Evolutionary conservation across 2,888 invertebrate genomes (phyloP).

Genomic region (Melinopterus prodromus): DNA sequence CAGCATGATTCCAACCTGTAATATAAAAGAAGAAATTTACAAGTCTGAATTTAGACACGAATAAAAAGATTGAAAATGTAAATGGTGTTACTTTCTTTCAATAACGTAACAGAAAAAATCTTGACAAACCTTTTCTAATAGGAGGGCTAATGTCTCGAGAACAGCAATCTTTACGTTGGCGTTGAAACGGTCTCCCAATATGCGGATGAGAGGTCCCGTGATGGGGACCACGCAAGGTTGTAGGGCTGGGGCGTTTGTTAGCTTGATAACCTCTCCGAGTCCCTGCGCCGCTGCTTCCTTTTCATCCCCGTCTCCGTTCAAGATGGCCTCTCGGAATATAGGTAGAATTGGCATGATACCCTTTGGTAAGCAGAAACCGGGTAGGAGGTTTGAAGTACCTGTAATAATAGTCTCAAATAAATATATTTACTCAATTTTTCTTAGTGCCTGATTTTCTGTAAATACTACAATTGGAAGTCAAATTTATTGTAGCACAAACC

Average conservation of each 20-base stretch:
- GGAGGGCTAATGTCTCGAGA: constrained; percentile 88
- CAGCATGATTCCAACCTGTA: constrained; percentile 89
- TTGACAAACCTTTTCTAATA: constrained; percentile 82
- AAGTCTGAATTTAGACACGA: neutral
- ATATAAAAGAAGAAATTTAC: constrained; percentile 29
- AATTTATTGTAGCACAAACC: too few relatives aligned
- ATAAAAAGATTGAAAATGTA: neutral
- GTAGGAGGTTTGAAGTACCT: constrained; percentile 72
- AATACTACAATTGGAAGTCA: too few relatives aligned
- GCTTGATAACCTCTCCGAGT: constrained; percentile 78
- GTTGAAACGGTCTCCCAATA: constrained; percentile 94
- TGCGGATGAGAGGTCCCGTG: constrained; percentile 97
- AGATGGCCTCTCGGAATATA: constrained; percentile 94
- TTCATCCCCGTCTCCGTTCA: constrained; percentile 94
- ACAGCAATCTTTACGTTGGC: constrained; percentile 96
- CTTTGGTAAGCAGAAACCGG: constrained; percentile 94
- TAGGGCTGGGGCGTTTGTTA: constrained; percentile 86
- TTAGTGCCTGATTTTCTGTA: too few relatives aligned
- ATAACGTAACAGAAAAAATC: neutral
- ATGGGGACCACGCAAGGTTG: constrained; percentile 97
- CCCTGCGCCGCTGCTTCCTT: constrained; percentile 96
- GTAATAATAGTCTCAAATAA: neutral
- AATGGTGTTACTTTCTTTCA: too few relatives aligned
- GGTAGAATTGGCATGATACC: constrained; percentile 91
- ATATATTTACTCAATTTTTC: too few relatives aligned